These are phyloP conservation scores for Connochaetes taurinus DNA, from an alignment of 2,113 vertebrate species.

Conservation along the genomic window DNA sequence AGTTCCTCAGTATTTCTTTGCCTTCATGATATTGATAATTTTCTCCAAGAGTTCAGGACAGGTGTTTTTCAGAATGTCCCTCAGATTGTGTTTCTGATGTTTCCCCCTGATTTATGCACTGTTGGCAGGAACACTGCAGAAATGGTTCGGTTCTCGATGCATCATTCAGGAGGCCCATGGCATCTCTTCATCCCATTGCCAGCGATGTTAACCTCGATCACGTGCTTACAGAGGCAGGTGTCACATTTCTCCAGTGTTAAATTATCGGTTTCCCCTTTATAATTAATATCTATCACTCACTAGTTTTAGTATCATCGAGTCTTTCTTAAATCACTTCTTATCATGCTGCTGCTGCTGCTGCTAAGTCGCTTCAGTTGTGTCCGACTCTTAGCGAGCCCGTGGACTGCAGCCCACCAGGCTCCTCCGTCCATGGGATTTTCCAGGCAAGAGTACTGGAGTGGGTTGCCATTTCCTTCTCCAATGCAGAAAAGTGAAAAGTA, in stretches of 20 bases:
- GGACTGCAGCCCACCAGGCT: background rate
- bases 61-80: background rate
- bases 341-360: background rate
- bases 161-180: rapidly evolving
- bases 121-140: background rate
- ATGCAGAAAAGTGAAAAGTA: too few species aligned
- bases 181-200: background rate
- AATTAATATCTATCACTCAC: background rate
- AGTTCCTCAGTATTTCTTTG: slow-evolving; percentile 1
- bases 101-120: background rate
- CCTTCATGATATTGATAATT: background rate
- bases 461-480: background rate
- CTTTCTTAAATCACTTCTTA: background rate
- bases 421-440: background rate
- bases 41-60: background rate
- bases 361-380: background rate
- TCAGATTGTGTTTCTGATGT: background rate
- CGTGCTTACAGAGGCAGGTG: background rate
- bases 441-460: background rate
- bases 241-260: background rate
- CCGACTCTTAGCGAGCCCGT: rapidly evolving
- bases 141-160: background rate
- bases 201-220: background rate
- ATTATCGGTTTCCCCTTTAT: background rate
- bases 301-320: background rate